Evolutionary conservation across 2,888 invertebrate genomes (phyloP), one percentile per base, ranked within the genome.

Genomic region (Brassicogethes aeneus): DNA sequence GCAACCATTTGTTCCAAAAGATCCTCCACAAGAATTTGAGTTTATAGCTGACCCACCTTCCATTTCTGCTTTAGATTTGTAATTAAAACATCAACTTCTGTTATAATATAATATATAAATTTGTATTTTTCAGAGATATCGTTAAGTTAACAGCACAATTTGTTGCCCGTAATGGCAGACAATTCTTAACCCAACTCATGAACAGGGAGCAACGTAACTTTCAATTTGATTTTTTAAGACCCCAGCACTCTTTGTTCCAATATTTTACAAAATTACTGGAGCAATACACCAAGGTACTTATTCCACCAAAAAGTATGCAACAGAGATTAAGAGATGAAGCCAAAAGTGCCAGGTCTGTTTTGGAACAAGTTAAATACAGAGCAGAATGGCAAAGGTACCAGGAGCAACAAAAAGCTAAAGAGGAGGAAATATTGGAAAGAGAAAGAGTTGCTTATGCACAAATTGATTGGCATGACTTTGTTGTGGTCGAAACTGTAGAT

Each of bases 391-490:
- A 92, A 41, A 85, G 88, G 36, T 93, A 94, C 64, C 92, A 96
- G 65, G 94, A 95, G 57, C 81, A 89, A 0, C 89, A 96, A 57
- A 84, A 85, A 48, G 84, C 91, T 1, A 85, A 88, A 42, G 95
- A 96, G 62, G 96, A 97, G 61, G 95, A 96, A 48, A 90, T 93
- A 57, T 75, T 91, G 5, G 99, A 99, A 66, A 81, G 88, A 45
- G 99, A 99, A 67, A 77, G 97, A 64, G 80, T 90, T 16, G 90
- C 90, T 0, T 99, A 99, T 65, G 95, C 96, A 0, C 93, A 93
- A 60, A 96, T 99, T 48, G 99, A 99, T 65, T 99, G 99, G 99
- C 99, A 99, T 65, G 97, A 99, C 68, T 99, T 99, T 68, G 97
- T 99, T 1, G 97, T 99, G 0, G 99, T 99, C 0, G 99, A 99